Percentiles rank a stretch among this genome's conserved stretches.
Conservation (phyloP, 2,888 invertebrate genomes). For the Spilarctia lutea region DNA sequence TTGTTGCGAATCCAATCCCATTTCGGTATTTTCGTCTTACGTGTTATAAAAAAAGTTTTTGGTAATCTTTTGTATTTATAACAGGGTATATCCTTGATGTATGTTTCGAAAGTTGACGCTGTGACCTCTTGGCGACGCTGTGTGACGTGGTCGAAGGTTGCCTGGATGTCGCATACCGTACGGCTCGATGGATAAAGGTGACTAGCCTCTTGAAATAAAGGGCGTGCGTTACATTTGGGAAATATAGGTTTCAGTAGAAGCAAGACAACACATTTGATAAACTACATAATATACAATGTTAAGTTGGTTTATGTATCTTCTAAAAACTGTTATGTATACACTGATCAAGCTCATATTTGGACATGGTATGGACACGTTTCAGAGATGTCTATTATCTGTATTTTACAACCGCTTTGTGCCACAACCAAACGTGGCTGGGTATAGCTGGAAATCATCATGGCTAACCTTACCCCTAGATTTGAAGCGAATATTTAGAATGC, state of each 20-base stretch:
- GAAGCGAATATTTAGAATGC: not conserved
- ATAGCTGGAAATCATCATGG: no score
- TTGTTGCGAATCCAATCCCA: conserved; percentile 66
- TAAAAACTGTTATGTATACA: no score
- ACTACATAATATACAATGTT: not conserved
- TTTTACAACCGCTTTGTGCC: no score
- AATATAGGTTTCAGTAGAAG: conserved; percentile 5
- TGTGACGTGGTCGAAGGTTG: conserved; percentile 54
- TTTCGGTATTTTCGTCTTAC: conserved; percentile 27
- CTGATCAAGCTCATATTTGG: no score
- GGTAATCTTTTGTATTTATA: conserved; percentile 51
- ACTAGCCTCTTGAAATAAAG: conserved; percentile 74
- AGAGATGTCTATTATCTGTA: no score
- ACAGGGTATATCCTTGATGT: conserved; percentile 58
- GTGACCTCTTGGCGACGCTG: conserved; percentile 39
- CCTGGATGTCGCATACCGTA: conserved; percentile 62
- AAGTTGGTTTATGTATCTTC: no score
- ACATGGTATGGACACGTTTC: no score
- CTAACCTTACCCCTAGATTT: not conserved
- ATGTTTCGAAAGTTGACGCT: conserved; percentile 50
- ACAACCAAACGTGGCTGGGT: no score
- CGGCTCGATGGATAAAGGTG: conserved; percentile 45
- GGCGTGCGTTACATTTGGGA: conserved; percentile 50
- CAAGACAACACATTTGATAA: not conserved
- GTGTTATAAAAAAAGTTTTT: conserved; percentile 46